Evolutionary conservation across 1,140 invertebrate genomes (phyloP), one percentile per base, ranked within the genome.

Genomic region (Megathymus violae): DNA sequence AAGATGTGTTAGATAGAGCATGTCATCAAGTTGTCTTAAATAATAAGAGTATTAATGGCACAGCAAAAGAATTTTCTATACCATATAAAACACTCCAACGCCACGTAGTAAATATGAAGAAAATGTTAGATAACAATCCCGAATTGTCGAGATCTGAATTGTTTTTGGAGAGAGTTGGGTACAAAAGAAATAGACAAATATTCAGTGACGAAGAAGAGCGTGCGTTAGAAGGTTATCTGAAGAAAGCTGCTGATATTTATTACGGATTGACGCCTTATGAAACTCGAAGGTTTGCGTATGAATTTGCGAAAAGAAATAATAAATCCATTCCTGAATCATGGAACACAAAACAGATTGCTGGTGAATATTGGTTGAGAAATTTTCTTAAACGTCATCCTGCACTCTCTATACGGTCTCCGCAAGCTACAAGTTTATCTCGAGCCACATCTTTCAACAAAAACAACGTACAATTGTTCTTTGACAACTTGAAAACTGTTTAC

Each of bases 321-420:
- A 46, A 60, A 47, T 0, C 6, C 6, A 13, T 54, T 10, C 40
- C 64, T 47, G 14, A 41, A 10, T 54, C 46, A 3, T 58, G 31
- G 51, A 38, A 19, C 11, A 40, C 22, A 38, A 60, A 66, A 47
- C 34, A 38, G 31, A 9, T 60, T 9, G 38, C 51, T 27, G 62
- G 48, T 11, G 63, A 60, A 47, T 47, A 65, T 65, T 60, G 47
- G 56, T 14, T 60, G 0, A 36, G 56, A 0, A 1, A 14, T 25
- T 65, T 60, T 47, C 10, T 60, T 0, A 65, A 65, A 65, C 38
- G 38, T 46, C 56, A 65, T 54, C 47, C 56, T 16, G 14, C 56
- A 1, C 31, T 65, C 15, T 60, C 38, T 5, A 59, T 59, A 7
- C 36, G 46, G 13, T 9, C 19, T 38, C 56, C 48, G 38, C 40